These are phyloP conservation scores for Scaptomyza pallida DNA, from an alignment of 1,140 invertebrate species.

Conservation along the genomic window DNA sequence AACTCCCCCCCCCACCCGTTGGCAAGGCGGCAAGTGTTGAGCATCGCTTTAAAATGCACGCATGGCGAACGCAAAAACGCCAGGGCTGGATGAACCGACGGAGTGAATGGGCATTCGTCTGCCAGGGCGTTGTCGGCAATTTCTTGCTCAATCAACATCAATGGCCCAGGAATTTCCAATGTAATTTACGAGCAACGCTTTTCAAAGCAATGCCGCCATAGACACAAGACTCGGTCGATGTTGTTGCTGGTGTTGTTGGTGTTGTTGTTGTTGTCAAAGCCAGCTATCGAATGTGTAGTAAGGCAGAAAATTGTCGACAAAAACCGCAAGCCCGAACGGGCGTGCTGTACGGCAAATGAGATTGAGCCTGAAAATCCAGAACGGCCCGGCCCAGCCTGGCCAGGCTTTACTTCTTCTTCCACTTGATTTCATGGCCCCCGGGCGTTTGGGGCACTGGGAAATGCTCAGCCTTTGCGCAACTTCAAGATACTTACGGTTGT, in stretches of 20 bases:
- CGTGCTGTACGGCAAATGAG: slow-evolving; percentile 64
- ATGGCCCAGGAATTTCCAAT: slow-evolving; percentile 80
- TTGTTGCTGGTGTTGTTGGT: slow-evolving; percentile 7
- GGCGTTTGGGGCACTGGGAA: slow-evolving; percentile 28
- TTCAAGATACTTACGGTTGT: slow-evolving; percentile 32
- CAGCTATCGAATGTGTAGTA: slow-evolving; percentile 72
- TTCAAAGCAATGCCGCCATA: slow-evolving; percentile 43
- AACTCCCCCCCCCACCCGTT: not conserved
- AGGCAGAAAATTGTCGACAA: slow-evolving; percentile 77
- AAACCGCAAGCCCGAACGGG: slow-evolving; percentile 56
- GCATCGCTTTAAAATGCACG: slow-evolving; percentile 49
- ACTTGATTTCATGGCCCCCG: slow-evolving; percentile 73
- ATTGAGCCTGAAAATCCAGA: slow-evolving; percentile 68
- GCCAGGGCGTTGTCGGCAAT: slow-evolving; percentile 68
- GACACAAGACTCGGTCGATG: slow-evolving; percentile 1
- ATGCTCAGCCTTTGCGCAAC: slow-evolving; percentile 40
- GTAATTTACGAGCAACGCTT: slow-evolving; percentile 69
- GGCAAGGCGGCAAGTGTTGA: slow-evolving; percentile 47
- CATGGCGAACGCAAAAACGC: slow-evolving; percentile 20
- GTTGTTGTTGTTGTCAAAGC: slow-evolving; percentile 52
- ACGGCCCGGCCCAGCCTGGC: not conserved
- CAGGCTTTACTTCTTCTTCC: slow-evolving; percentile 49
- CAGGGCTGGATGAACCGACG: slow-evolving; percentile 3
- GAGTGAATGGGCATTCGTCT: slow-evolving; percentile 26
- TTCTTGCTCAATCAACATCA: slow-evolving; percentile 82